Conservation (phyloP, 2,113 vertebrate genomes). For the Sebastes schlegelii region DNA sequence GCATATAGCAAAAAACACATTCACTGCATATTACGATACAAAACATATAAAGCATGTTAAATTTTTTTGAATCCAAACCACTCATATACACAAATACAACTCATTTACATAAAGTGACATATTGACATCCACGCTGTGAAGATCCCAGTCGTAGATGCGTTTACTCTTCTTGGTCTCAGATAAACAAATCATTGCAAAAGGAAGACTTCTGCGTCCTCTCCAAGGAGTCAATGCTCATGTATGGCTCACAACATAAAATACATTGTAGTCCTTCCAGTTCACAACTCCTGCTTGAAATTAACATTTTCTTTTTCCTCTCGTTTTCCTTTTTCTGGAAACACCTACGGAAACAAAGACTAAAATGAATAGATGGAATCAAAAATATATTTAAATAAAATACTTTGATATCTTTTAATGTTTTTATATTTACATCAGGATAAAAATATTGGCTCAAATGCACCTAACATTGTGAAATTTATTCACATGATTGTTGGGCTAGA, state of each 20-base stretch:
- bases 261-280: slow-evolving; percentile 38
- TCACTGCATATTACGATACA: slow-evolving; percentile 68
- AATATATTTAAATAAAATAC: not conserved
- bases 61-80: slow-evolving; percentile 37
- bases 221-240: slow-evolving; percentile 22
- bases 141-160: not conserved
- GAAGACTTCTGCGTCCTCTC: slow-evolving; percentile 26
- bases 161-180: slow-evolving; percentile 20
- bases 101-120: slow-evolving; percentile 68
- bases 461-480: not conserved
- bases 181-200: slow-evolving; percentile 37
- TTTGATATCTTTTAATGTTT: slow-evolving; percentile 27
- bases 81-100: slow-evolving; percentile 32
- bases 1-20: slow-evolving; percentile 52
- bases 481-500: not conserved
- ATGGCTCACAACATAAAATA: slow-evolving; percentile 39
- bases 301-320: slow-evolving; percentile 79
- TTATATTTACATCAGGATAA: not conserved
- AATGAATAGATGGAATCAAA: slow-evolving; percentile 55
- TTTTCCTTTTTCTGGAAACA: slow-evolving; percentile 77
- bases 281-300: slow-evolving; percentile 50
- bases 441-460: not conserved
- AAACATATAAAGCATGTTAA: slow-evolving; percentile 71
- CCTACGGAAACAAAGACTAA: slow-evolving; percentile 71
- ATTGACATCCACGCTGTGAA: slow-evolving; percentile 28